phyloP scores from a whole-genome alignment of 2,797 vertebrate species.

The Gymnothorax reevesii region DNA sequence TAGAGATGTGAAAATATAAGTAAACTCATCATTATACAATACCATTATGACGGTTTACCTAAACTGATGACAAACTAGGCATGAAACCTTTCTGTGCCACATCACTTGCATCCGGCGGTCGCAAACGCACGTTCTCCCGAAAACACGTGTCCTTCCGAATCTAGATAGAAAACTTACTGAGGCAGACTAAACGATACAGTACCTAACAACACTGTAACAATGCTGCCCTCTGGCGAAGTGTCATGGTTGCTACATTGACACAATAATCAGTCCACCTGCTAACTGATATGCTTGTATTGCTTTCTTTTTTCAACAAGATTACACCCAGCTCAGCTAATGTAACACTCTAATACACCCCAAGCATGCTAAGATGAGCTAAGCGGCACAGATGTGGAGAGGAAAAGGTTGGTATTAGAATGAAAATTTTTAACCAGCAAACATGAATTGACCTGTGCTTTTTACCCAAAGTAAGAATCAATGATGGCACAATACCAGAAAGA shows the following conservation, averaged over 20 bases:
- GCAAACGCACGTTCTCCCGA: not conserved
- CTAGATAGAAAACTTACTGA: not conserved
- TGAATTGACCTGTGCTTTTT: not conserved
- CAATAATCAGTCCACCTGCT: not conserved
- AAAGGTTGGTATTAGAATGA: not conserved
- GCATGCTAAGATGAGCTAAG: not conserved
- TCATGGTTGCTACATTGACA: conserved; percentile 8
- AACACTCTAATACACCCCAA: not conserved
- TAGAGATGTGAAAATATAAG: not conserved
- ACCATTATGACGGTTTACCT: not conserved
- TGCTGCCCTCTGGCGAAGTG: conserved; percentile 68
- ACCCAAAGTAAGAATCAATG: not conserved
- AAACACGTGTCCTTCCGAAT: not conserved
- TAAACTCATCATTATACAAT: not conserved
- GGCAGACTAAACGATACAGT: not conserved
- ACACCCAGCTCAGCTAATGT: not conserved
- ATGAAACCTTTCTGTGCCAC: not conserved
- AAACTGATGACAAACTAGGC: not conserved
- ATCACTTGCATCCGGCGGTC: not conserved
- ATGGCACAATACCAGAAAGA: not conserved
- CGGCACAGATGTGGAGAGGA: no score
- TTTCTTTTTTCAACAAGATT: not conserved
- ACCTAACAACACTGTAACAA: conserved; percentile 50
- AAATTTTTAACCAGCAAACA: not conserved
- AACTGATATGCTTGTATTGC: not conserved